A percentile compares a stretch with the other conserved stretches of the same genome.
These are phyloP conservation scores for Ganaspis brasiliensis DNA, from an alignment of 2,888 invertebrate genomes.

Conservation along the genomic window DNA sequence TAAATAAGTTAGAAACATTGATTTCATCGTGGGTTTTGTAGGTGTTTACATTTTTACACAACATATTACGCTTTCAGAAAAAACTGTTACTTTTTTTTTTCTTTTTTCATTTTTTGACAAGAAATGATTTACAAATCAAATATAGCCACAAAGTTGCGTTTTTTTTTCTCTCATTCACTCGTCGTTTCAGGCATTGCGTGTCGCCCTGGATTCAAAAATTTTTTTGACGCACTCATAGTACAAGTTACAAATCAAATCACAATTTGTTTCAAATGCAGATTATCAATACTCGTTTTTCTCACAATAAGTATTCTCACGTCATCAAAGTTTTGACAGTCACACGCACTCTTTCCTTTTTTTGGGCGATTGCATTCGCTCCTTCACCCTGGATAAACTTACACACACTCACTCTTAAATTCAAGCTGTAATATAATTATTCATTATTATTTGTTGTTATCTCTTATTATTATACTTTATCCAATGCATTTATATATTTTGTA, in stretches of 20 bases:
- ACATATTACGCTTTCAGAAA: slow-evolving; percentile 72
- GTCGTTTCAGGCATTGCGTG: slow-evolving; percentile 56
- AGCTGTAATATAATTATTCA: slow-evolving; percentile 77
- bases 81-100: slow-evolving; percentile 82
- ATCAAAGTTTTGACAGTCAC: neutral
- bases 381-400: slow-evolving; percentile 61
- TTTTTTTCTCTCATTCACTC: slow-evolving; percentile 62
- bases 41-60: slow-evolving; percentile 80
- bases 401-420: slow-evolving; percentile 79
- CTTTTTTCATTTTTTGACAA: too few species aligned
- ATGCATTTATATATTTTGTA: slow-evolving; percentile 76
- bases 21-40: slow-evolving; percentile 75
- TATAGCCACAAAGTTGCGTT: slow-evolving; percentile 79
- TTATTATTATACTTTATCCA: slow-evolving; percentile 81
- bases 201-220: slow-evolving; percentile 36
- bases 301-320: slow-evolving; percentile 27
- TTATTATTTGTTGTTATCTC: slow-evolving; percentile 77
- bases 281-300: slow-evolving; percentile 61
- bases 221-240: slow-evolving; percentile 51
- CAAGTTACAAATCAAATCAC: slow-evolving; percentile 50
- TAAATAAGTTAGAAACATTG: slow-evolving; percentile 81
- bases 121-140: slow-evolving; percentile 83
- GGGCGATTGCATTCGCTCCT: slow-evolving; percentile 52
- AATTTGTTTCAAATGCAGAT: slow-evolving; percentile 51
- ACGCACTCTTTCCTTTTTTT: slow-evolving; percentile 21